Conservation (phyloP, 2,113 vertebrate species). For the Casuarius casuarius region DNA sequence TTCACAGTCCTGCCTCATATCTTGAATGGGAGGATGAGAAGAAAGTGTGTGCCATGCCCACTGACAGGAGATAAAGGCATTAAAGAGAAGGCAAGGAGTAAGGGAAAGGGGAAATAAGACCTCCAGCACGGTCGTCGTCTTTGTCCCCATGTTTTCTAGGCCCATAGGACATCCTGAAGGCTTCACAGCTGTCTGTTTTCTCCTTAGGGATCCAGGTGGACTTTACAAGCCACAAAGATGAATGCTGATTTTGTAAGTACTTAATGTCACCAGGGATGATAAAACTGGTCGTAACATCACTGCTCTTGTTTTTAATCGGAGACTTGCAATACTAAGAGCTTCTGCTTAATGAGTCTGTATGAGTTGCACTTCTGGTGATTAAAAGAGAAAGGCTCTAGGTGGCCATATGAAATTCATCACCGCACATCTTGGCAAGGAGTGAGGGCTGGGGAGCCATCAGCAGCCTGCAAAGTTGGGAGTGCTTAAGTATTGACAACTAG, state of each 20-base stretch:
- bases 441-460: neutral
- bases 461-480: neutral
- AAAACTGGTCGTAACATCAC: slow-evolving; percentile 46
- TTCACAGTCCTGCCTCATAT: neutral
- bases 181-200: slow-evolving; percentile 7
- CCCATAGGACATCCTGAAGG: neutral
- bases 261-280: slow-evolving; percentile 18
- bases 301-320: slow-evolving; percentile 30
- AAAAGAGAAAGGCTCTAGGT: neutral
- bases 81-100: neutral
- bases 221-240: slow-evolving; percentile 94
- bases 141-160: neutral
- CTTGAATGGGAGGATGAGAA: neutral
- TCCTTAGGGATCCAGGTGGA: slow-evolving; percentile 96
- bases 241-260: slow-evolving; percentile 92
- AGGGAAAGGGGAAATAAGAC: neutral
- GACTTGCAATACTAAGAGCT: slow-evolving; percentile 8
- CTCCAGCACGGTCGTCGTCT: neutral
- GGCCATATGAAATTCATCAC: neutral
- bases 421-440: neutral
- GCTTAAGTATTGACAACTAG: neutral
- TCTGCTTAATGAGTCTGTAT: slow-evolving; percentile 26
- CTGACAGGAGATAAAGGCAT: neutral
- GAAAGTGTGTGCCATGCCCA: neutral
- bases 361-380: slow-evolving; percentile 28